Conservation (phyloP, 2,888 invertebrate species). For the Chromoteleia sp. region DNA sequence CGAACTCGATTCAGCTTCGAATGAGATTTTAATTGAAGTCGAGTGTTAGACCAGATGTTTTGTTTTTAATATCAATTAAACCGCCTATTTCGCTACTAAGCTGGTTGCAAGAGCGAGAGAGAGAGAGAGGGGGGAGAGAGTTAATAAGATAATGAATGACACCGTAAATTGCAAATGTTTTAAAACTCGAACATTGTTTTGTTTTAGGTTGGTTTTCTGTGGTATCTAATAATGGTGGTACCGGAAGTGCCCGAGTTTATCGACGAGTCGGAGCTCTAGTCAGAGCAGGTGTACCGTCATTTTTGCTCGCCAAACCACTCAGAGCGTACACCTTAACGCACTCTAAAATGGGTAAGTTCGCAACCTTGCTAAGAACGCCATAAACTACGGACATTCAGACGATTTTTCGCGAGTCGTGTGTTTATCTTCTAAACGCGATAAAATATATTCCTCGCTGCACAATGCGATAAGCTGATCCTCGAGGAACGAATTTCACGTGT, state of each 20-base stretch:
- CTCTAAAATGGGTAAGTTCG: constrained; percentile 81
- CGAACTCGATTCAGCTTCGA: background rate
- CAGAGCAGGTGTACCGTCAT: constrained; percentile 81
- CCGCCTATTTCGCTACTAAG: background rate
- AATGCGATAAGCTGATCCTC: constrained; percentile 17
- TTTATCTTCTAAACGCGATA: constrained; percentile 17
- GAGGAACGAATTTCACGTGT: constrained; percentile 7
- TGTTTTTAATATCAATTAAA: background rate
- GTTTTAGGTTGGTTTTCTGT: constrained; percentile 83
- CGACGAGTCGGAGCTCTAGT: constrained; percentile 82
- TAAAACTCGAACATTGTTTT: constrained; percentile 26
- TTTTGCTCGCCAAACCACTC: constrained; percentile 81
- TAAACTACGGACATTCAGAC: constrained; percentile 12
- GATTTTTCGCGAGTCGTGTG: constrained; percentile 7
- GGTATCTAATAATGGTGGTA: constrained; percentile 80
- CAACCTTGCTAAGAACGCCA: constrained; percentile 5
- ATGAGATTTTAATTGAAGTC: constrained; percentile 32
- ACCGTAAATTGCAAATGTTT: background rate
- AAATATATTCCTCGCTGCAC: constrained; percentile 9
- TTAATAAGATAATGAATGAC: constrained; percentile 4
- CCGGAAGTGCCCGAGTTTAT: constrained; percentile 82
- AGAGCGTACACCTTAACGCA: constrained; percentile 82
- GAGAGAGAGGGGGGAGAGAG: too few relatives aligned
- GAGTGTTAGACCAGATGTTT: background rate
- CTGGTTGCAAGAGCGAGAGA: background rate